These are phyloP conservation scores for Apis mellifera DNA, from an alignment of 1,140 invertebrate species.

Conservation along the genomic window DNA sequence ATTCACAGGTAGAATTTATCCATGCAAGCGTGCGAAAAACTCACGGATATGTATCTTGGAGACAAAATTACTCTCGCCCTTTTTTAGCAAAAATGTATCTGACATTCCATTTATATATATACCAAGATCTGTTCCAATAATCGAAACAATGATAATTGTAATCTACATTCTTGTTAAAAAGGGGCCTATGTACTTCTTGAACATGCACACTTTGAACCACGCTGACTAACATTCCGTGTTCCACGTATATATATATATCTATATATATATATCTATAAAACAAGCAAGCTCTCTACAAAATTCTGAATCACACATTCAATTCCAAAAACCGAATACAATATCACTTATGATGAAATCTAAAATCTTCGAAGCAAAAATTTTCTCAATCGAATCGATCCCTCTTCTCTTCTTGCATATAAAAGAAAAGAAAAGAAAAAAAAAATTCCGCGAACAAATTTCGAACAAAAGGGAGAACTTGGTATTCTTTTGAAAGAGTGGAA, in stretches of 20 bases:
- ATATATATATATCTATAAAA: background rate
- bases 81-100: background rate
- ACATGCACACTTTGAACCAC: constrained; percentile 47
- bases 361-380: background rate
- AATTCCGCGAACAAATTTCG: background rate
- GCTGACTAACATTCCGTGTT: constrained; percentile 30
- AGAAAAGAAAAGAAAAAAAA: too few relatives aligned
- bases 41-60: background rate
- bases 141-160: background rate
- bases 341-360: background rate
- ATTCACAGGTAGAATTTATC: constrained; percentile 11
- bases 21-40: background rate
- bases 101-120: background rate
- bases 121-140: background rate
- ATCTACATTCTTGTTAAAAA: background rate
- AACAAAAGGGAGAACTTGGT: background rate
- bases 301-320: constrained; percentile 11
- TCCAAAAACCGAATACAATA: background rate
- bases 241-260: constrained; percentile 12
- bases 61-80: background rate
- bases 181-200: background rate
- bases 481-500: background rate
- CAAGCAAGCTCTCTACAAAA: background rate
- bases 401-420: background rate
- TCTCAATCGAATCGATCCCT: too few relatives aligned